Evolutionary conservation across 2,113 vertebrate species (phyloP).

Genomic region (Tamias sibiricus): DNA sequence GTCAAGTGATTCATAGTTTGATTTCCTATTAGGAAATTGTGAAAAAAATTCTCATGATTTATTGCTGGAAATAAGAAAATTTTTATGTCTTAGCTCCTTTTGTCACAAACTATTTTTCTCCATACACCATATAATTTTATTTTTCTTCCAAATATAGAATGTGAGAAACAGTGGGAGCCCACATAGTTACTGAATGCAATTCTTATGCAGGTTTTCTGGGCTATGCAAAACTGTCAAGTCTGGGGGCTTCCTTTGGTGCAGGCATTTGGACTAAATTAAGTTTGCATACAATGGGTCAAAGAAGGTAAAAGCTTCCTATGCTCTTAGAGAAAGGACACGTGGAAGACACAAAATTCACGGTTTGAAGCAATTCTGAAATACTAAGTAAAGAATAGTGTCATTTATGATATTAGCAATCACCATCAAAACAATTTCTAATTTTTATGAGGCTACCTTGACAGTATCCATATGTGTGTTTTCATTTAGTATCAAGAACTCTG

Average conservation of each 20-base stretch:
- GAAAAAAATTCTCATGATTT: background rate
- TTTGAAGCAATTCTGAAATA: constrained; percentile 30
- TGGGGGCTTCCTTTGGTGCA: background rate
- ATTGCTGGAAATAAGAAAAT: background rate
- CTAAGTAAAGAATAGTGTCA: background rate
- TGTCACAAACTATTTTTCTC: background rate
- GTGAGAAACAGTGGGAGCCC: background rate
- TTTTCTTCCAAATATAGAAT: background rate
- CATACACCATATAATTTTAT: background rate
- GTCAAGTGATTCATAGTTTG: background rate
- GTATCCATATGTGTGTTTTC: background rate
- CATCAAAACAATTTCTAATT: background rate
- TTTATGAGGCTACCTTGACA: background rate
- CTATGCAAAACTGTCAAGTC: background rate
- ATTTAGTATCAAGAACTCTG: background rate
- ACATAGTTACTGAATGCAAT: background rate
- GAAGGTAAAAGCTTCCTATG: background rate
- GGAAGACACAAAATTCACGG: background rate
- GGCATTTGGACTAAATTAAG: background rate
- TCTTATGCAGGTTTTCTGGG: background rate
- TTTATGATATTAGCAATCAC: background rate
- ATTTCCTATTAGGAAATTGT: background rate
- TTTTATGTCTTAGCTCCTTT: background rate
- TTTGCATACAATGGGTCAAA: background rate
- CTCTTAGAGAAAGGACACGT: background rate